Evolutionary conservation across 1,140 invertebrate genomes (phyloP).

Genomic region (Nephotettix cincticeps): DNA sequence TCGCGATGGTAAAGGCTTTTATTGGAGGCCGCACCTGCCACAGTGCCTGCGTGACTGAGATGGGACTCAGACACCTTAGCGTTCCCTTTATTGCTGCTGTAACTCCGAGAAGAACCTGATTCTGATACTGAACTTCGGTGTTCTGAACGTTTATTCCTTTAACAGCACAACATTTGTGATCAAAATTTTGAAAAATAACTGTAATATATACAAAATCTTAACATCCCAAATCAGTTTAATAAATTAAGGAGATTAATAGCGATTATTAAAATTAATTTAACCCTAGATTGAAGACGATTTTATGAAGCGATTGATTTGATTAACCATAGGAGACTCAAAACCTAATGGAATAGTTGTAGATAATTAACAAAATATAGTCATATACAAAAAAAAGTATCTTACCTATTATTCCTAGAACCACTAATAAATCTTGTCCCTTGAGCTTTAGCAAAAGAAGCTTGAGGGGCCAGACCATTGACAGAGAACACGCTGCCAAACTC

Average conservation of each 20-base stretch:
- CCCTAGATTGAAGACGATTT: too few relatives aligned
- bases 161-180: too few relatives aligned
- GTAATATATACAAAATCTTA: too few relatives aligned
- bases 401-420: slow-evolving; percentile 21
- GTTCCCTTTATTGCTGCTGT: slow-evolving; percentile 28
- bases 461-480: slow-evolving; percentile 71
- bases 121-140: slow-evolving; percentile 33
- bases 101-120: slow-evolving; percentile 30
- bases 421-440: slow-evolving; percentile 23
- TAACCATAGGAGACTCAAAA: too few relatives aligned
- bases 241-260: too few relatives aligned
- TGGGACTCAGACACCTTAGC: slow-evolving; percentile 25
- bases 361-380: too few relatives aligned
- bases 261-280: too few relatives aligned
- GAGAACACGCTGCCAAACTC: slow-evolving; percentile 71
- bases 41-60: slow-evolving; percentile 32
- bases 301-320: too few relatives aligned
- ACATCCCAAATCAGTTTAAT: too few relatives aligned
- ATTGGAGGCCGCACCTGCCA: neutral
- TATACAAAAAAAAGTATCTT: too few relatives aligned
- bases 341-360: too few relatives aligned
- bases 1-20: slow-evolving; percentile 21
- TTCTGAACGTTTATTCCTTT: slow-evolving; percentile 28
- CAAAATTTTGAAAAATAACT: too few relatives aligned
- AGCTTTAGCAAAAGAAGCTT: slow-evolving; percentile 54